Conservation (phyloP, 2,797 vertebrate species). For the Artibeus jamaicensis region DNA sequence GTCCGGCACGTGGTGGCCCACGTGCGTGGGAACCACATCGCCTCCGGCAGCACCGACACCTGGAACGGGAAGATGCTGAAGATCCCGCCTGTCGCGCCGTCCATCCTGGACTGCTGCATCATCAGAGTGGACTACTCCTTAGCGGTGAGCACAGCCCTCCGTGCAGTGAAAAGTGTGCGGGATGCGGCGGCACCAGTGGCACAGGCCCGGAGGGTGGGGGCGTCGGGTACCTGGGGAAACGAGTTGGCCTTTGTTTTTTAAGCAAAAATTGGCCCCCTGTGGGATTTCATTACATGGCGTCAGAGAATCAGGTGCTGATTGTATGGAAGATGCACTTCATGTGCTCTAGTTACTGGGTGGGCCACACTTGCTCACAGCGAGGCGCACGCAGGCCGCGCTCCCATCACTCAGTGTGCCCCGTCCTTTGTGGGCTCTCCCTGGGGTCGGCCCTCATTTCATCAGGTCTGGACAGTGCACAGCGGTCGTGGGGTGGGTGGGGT, state of each 20-base stretch:
- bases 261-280: background rate
- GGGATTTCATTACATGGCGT: background rate
- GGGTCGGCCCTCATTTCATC: background rate
- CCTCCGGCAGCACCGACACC: conserved; percentile 86
- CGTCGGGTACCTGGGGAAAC: background rate
- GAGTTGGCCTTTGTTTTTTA: background rate
- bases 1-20: conserved; percentile 86
- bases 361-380: background rate
- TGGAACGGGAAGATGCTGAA: conserved; percentile 89
- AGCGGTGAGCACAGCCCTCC: conserved; percentile 82
- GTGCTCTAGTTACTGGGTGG: rapidly evolving
- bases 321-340: rapidly evolving
- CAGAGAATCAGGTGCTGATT: background rate
- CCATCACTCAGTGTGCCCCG: rapidly evolving
- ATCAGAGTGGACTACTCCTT: conserved; percentile 89
- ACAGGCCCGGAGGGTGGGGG: rapidly evolving
- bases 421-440: background rate
- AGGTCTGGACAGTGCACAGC: background rate
- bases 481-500: rapidly evolving
- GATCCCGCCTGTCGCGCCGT: conserved; percentile 87
- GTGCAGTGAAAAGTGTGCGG: background rate
- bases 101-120: conserved; percentile 88
- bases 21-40: conserved; percentile 87
- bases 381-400: background rate
- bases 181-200: rapidly evolving